These are phyloP conservation scores for Larimichthys crocea DNA, from an alignment of 2,113 vertebrate genomes.

Conservation along the genomic window DNA sequence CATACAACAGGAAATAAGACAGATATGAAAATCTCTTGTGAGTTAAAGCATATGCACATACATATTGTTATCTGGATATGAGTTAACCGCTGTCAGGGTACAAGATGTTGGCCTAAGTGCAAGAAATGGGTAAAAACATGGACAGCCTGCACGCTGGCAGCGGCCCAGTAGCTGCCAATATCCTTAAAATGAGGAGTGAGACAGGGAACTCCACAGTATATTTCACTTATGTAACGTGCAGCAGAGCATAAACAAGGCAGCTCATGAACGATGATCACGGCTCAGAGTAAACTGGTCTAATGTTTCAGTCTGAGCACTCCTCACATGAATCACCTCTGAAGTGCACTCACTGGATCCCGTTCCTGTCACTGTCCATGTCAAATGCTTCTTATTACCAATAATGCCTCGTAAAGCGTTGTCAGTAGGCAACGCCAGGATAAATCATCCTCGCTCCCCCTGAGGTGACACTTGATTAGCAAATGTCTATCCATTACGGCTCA, in stretches of 20 bases:
- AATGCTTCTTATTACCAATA: slow-evolving; percentile 31
- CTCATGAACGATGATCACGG: slow-evolving; percentile 1
- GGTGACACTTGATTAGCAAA: slow-evolving; percentile 42
- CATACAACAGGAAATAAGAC: no score
- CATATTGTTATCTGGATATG: no score
- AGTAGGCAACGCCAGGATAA: slow-evolving; percentile 12
- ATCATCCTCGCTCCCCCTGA: slow-evolving; percentile 9
- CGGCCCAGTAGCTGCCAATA: neutral
- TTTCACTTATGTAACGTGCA: neutral
- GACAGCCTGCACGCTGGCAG: neutral
- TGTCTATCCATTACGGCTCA: slow-evolving; percentile 16
- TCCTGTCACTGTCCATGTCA: slow-evolving; percentile 33
- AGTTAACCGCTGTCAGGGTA: no score
- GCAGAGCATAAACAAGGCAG: neutral
- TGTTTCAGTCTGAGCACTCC: slow-evolving; percentile 14
- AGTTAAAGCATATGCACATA: no score
- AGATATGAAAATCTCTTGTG: no score
- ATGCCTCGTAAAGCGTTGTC: slow-evolving; percentile 28
- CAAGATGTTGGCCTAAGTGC: neutral
- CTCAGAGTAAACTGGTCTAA: slow-evolving; percentile 6
- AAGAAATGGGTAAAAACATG: neutral
- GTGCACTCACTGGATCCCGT: slow-evolving; percentile 22
- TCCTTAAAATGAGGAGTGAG: neutral
- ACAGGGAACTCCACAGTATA: neutral
- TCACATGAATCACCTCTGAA: slow-evolving; percentile 47